Conservation (phyloP, 2,888 invertebrate species). For the Ophion slaviceki region DNA sequence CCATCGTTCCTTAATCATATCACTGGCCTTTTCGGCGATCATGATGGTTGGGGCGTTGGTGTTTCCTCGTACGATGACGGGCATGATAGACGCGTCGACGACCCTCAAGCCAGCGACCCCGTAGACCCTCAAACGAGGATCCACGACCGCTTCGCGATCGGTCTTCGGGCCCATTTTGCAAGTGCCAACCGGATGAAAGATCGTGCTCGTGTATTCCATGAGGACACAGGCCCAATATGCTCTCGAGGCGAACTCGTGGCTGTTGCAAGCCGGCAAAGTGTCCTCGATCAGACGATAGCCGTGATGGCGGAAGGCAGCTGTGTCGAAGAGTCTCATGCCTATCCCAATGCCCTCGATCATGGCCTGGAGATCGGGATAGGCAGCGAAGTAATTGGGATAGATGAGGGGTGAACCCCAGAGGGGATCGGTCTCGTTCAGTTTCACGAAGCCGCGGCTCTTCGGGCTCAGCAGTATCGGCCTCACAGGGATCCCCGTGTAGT, state of each 20-base stretch:
- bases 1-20: slow-evolving; percentile 82
- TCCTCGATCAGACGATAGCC: slow-evolving; percentile 86
- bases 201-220: slow-evolving; percentile 88
- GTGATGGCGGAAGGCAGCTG: slow-evolving; percentile 85
- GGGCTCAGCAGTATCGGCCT: slow-evolving; percentile 87
- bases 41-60: slow-evolving; percentile 85
- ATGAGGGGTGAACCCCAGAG: slow-evolving; percentile 89
- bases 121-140: slow-evolving; percentile 87
- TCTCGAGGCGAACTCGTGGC: slow-evolving; percentile 86
- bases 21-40: slow-evolving; percentile 85
- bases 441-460: slow-evolving; percentile 87
- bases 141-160: slow-evolving; percentile 88
- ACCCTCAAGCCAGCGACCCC: slow-evolving; percentile 88
- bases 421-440: slow-evolving; percentile 89
- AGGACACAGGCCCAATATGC: slow-evolving; percentile 88
- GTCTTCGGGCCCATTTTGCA: slow-evolving; percentile 89
- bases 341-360: slow-evolving; percentile 87
- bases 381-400: slow-evolving; percentile 88
- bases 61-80: slow-evolving; percentile 85
- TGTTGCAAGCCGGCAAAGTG: slow-evolving; percentile 86
- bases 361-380: slow-evolving; percentile 87
- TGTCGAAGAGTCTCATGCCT: slow-evolving; percentile 86
- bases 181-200: slow-evolving; percentile 89
- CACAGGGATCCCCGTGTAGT: slow-evolving; percentile 87
- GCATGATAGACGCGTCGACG: slow-evolving; percentile 89